Conservation (phyloP, 2,797 vertebrate species). For the Diglossa cyanea region DNA sequence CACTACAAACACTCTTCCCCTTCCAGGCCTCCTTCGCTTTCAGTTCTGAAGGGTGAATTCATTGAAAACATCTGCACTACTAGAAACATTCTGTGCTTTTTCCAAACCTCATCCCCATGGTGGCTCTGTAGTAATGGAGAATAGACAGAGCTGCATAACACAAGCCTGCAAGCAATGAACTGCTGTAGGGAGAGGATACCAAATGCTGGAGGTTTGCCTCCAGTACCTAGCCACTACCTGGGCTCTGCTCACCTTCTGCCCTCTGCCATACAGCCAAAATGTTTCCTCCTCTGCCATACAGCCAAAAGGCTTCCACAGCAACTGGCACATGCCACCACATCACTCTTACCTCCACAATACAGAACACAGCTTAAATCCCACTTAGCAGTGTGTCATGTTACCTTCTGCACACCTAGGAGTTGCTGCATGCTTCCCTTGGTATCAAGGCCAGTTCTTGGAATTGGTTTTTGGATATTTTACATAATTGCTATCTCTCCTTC, state of each 20-base stretch:
- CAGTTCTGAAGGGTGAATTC: constrained; percentile 63
- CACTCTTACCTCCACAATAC: not conserved
- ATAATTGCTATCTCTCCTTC: not conserved
- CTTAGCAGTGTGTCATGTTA: not conserved
- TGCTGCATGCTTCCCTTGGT: not conserved
- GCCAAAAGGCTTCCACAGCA: constrained; percentile 15
- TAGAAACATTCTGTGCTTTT: constrained; percentile 56
- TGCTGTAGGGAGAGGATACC: not conserved
- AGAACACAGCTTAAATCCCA: not conserved
- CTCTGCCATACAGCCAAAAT: not conserved
- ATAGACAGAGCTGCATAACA: constrained; percentile 14
- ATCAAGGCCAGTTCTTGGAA: not conserved
- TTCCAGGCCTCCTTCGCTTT: constrained; percentile 64
- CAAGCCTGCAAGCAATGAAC: not conserved
- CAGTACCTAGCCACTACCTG: not conserved
- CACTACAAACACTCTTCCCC: constrained; percentile 36
- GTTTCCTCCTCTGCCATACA: not conserved
- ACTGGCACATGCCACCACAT: not conserved
- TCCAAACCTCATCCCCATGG: constrained; percentile 51
- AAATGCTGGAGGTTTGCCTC: not conserved
- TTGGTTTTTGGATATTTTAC: not conserved
- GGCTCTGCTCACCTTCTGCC: not conserved
- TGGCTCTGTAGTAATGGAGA: constrained; percentile 39
- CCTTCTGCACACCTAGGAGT: not conserved
- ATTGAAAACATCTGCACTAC: constrained; percentile 67